Evolutionary conservation across 2,888 invertebrate species (phyloP).

Genomic region (Allophyes oxyacanthae): DNA sequence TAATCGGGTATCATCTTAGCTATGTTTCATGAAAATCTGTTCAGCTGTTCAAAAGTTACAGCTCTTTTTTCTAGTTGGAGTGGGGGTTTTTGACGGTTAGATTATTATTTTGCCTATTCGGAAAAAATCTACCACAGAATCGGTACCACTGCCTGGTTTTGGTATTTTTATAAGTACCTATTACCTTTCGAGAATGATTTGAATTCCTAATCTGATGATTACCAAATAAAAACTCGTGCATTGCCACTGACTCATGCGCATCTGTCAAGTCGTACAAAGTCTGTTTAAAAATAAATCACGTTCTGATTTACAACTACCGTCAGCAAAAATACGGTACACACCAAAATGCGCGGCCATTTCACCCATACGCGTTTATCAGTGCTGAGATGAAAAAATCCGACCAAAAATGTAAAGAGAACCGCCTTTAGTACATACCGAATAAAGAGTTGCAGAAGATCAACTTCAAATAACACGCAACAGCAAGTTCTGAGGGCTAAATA

Average conservation of each 20-base stretch:
- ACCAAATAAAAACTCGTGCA: not conserved
- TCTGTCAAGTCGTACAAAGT: constrained; percentile 6
- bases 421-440: constrained; percentile 1
- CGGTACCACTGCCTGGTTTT: too few species aligned
- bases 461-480: not conserved
- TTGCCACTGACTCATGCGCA: not conserved
- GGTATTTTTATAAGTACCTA: too few species aligned
- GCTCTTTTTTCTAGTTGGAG: too few species aligned
- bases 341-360: constrained; percentile 31
- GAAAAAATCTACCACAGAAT: too few species aligned
- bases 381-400: constrained; percentile 48
- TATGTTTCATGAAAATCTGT: too few species aligned
- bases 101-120: too few species aligned
- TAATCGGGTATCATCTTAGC: too few species aligned
- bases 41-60: too few species aligned
- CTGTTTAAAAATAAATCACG: constrained; percentile 17
- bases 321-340: constrained; percentile 49
- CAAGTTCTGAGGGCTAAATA: too few species aligned
- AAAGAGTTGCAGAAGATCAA: constrained; percentile 1
- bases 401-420: constrained; percentile 40
- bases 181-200: too few species aligned
- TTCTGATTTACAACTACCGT: constrained; percentile 36
- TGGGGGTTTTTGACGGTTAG: too few species aligned
- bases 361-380: constrained; percentile 40
- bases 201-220: not conserved